A percentile compares a stretch with the other conserved stretches of the same genome.
Evolutionary conservation across 2,888 invertebrate species (phyloP).

Genomic region (Yponomeuta evonymella): DNA sequence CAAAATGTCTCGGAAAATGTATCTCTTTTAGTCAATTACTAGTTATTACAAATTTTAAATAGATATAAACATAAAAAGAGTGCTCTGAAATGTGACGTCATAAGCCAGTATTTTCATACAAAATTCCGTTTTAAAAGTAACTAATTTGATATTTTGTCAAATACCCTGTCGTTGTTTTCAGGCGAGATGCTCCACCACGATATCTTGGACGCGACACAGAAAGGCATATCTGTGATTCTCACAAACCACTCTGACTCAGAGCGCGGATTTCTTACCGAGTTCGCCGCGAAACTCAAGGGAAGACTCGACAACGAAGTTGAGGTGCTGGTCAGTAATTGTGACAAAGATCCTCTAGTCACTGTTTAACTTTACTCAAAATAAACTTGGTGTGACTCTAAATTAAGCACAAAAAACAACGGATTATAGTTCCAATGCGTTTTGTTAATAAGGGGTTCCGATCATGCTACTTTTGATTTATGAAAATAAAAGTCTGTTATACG

Average conservation of each 20-base stretch:
- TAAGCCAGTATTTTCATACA: too few relatives aligned
- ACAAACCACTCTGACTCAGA: slow-evolving; percentile 97
- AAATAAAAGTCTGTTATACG: not conserved
- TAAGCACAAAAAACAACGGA: too few relatives aligned
- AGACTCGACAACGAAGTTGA: slow-evolving; percentile 69
- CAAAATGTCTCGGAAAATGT: too few relatives aligned
- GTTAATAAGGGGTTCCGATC: too few relatives aligned
- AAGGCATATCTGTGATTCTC: slow-evolving; percentile 86
- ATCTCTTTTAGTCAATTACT: too few relatives aligned
- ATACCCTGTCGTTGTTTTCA: slow-evolving; percentile 29
- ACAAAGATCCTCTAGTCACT: slow-evolving; percentile 86
- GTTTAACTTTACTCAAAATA: slow-evolving; percentile 56
- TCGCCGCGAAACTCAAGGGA: slow-evolving; percentile 57
- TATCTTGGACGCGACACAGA: slow-evolving; percentile 88
- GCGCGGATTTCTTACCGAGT: slow-evolving; percentile 85
- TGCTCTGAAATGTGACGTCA: too few relatives aligned
- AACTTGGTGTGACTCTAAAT: too few relatives aligned
- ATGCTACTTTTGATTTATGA: not conserved
- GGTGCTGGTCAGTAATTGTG: slow-evolving; percentile 82
- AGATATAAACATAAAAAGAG: too few relatives aligned
- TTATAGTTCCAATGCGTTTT: too few relatives aligned
- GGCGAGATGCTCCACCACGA: slow-evolving; percentile 97
- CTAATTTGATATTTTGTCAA: too few relatives aligned
- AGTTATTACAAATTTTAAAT: too few relatives aligned
- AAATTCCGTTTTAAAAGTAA: too few relatives aligned